Percentiles rank a stretch among this genome's conserved stretches.
phyloP scores from a whole-genome alignment of 2,113 vertebrate genomes.

The Percina caprodes region DNA sequence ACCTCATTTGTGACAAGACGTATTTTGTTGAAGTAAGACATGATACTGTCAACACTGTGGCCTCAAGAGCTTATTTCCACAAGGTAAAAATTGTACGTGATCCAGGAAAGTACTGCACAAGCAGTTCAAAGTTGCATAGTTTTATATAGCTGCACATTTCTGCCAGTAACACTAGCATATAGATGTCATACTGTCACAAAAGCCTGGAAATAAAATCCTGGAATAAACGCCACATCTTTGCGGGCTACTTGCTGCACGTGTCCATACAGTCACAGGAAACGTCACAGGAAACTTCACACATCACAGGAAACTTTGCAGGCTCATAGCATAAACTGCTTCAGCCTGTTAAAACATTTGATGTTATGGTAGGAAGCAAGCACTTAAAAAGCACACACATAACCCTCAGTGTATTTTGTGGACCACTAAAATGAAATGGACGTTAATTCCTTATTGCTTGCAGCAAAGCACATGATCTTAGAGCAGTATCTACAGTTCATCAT shows the following conservation, averaged over 20 bases:
- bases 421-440: constrained; percentile 31
- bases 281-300: constrained; percentile 52
- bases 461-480: constrained; percentile 38
- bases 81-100: constrained; percentile 25
- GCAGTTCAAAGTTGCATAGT: constrained; percentile 18
- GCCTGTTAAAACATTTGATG: constrained; percentile 65
- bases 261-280: constrained; percentile 43
- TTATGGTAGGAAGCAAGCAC: constrained; percentile 59
- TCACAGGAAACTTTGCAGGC: constrained; percentile 48
- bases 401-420: constrained; percentile 27
- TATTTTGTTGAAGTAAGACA: constrained; percentile 8
- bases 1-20: constrained; percentile 27
- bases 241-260: constrained; percentile 44
- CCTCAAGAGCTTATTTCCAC: constrained; percentile 32
- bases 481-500: constrained; percentile 1
- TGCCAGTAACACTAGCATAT: constrained; percentile 16
- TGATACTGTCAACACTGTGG: constrained; percentile 5
- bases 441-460: constrained; percentile 25
- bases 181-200: constrained; percentile 44
- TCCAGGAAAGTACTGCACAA: constrained; percentile 63
- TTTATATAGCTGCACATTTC: constrained; percentile 37
- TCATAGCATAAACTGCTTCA: constrained; percentile 50
- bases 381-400: constrained; percentile 32
- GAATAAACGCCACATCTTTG: constrained; percentile 16
- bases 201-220: constrained; percentile 29